Percentiles rank a stretch among this genome's conserved stretches.
Evolutionary conservation across 2,888 invertebrate species (phyloP).

Genomic region (Lymantria monacha): DNA sequence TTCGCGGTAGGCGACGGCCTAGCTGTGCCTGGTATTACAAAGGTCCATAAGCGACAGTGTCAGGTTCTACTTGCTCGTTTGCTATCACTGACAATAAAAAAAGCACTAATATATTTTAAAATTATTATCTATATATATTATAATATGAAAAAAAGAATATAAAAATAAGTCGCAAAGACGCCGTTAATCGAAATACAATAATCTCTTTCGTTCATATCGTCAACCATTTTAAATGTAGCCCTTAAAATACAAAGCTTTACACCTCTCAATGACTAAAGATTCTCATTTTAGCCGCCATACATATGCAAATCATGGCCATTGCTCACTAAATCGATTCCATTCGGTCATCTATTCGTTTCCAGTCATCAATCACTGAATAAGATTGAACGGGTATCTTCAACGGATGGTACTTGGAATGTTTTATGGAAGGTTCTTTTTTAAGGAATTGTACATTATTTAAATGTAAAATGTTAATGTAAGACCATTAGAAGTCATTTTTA

Average conservation of each 20-base stretch:
- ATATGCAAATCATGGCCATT: constrained; percentile 71
- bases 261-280: constrained; percentile 29
- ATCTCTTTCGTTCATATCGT: constrained; percentile 1
- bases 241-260: constrained; percentile 22
- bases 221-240: constrained; percentile 19
- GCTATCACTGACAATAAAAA: no score
- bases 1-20: no score
- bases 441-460: constrained; percentile 10
- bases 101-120: no score
- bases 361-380: constrained; percentile 72
- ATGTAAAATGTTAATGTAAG: not conserved
- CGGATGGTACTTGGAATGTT: constrained; percentile 28
- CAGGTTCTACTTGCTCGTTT: no score
- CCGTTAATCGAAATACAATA: not conserved
- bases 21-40: no score
- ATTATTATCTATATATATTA: no score
- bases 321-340: constrained; percentile 74
- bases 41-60: no score
- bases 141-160: no score
- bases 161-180: not conserved
- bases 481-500: not conserved
- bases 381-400: constrained; percentile 60
- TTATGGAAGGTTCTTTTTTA: constrained; percentile 23
- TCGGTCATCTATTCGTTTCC: constrained; percentile 67
- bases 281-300: constrained; percentile 55